phyloP scores from a whole-genome alignment of 2,888 invertebrate genomes.

The Pyrochroa serraticornis region DNA sequence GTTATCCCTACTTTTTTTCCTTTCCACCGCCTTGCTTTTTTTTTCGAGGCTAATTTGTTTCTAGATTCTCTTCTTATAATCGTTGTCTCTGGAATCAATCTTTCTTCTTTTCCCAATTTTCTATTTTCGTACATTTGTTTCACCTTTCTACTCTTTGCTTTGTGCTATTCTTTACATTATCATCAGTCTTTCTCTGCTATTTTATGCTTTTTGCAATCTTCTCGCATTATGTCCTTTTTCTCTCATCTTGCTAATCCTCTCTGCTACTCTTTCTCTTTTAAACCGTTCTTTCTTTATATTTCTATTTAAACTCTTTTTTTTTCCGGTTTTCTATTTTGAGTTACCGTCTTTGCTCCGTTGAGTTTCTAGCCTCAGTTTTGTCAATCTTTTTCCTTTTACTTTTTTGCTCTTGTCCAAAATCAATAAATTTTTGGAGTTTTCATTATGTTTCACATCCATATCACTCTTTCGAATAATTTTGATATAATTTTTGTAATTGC shows the following conservation, averaged over 20 bases:
- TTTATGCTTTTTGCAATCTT: slow-evolving; percentile 27
- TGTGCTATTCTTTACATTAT: slow-evolving; percentile 36
- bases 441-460: slow-evolving; percentile 44
- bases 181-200: slow-evolving; percentile 55
- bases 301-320: too few relatives aligned
- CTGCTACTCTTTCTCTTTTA: slow-evolving; percentile 48
- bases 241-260: slow-evolving; percentile 46
- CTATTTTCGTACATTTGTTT: slow-evolving; percentile 34
- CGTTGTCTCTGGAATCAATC: slow-evolving; percentile 53
- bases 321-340: too few relatives aligned
- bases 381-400: slow-evolving; percentile 52
- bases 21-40: slow-evolving; percentile 24
- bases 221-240: slow-evolving; percentile 33
- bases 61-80: slow-evolving; percentile 43
- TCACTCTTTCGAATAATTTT: slow-evolving; percentile 52
- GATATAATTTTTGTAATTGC: slow-evolving; percentile 39
- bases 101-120: slow-evolving; percentile 47
- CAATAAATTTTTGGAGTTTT: slow-evolving; percentile 47
- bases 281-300: slow-evolving; percentile 52
- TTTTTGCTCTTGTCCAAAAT: slow-evolving; percentile 55
- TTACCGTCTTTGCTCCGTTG: slow-evolving; percentile 49
- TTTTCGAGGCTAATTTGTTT: slow-evolving; percentile 56
- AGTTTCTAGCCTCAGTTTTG: slow-evolving; percentile 57
- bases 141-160: slow-evolving; percentile 24
- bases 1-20: slow-evolving; percentile 17